Evolutionary conservation across 2,888 invertebrate genomes (phyloP).

Genomic region (Troides aeacus): DNA sequence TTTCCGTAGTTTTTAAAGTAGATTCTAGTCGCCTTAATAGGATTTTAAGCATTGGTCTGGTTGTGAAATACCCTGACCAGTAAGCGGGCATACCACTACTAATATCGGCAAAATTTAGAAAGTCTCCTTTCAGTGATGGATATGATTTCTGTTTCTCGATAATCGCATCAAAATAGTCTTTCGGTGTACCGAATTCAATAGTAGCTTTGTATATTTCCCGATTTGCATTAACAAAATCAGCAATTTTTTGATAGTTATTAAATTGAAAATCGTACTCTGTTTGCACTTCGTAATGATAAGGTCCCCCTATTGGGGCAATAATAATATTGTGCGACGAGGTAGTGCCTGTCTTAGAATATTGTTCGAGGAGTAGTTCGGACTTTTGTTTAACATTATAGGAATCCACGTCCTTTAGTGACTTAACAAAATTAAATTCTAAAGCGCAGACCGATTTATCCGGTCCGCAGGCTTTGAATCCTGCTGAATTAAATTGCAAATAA

Average conservation of each 20-base stretch:
- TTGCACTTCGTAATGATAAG: constrained; percentile 92
- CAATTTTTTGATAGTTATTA: constrained; percentile 91
- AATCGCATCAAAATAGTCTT: constrained; percentile 90
- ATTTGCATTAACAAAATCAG: constrained; percentile 91
- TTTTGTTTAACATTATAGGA: constrained; percentile 90
- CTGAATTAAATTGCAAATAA: constrained; percentile 64
- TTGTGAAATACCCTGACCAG: constrained; percentile 97
- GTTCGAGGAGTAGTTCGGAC: constrained; percentile 90
- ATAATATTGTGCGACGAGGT: constrained; percentile 93
- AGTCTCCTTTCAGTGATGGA: constrained; percentile 93
- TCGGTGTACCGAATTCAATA: constrained; percentile 91
- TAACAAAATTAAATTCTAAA: constrained; percentile 83
- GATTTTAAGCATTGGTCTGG: constrained; percentile 90
- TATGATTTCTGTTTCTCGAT: constrained; percentile 77
- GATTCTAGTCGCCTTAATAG: constrained; percentile 90
- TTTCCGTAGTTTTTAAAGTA: constrained; percentile 89
- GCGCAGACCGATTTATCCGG: constrained; percentile 54
- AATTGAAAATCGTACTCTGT: constrained; percentile 97
- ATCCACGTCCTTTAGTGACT: constrained; percentile 85
- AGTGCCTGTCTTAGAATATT: constrained; percentile 93
- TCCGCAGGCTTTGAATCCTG: constrained; percentile 61
- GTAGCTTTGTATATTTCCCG: constrained; percentile 86
- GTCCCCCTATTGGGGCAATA: constrained; percentile 95
- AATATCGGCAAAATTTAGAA: constrained; percentile 96
- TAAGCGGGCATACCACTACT: constrained; percentile 92